phyloP scores from a whole-genome alignment of 2,113 vertebrate genomes.

The Suricata suricatta region DNA sequence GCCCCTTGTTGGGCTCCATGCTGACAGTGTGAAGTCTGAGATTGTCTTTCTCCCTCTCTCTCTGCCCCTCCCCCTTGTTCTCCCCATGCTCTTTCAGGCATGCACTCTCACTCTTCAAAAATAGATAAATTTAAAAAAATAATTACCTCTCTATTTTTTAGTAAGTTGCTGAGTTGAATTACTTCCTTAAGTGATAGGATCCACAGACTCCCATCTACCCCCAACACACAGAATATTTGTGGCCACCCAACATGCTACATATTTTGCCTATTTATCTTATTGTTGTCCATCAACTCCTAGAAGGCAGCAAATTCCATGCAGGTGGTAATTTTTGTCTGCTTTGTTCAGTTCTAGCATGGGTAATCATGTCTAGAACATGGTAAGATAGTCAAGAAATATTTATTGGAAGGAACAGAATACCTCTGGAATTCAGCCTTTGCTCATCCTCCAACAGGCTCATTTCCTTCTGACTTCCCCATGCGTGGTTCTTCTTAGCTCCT shows the following conservation, averaged over 20 bases:
- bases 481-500: not conserved
- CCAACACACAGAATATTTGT: not conserved
- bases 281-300: not conserved
- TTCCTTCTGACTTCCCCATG: not conserved
- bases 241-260: no score
- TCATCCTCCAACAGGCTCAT: not conserved
- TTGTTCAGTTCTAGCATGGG: not conserved
- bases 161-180: not conserved
- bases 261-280: not conserved
- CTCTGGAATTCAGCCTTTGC: not conserved
- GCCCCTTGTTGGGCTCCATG: no score
- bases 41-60: no score
- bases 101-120: no score
- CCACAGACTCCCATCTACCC: not conserved
- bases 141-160: not conserved
- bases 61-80: no score
- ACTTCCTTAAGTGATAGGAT: not conserved
- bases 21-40: no score
- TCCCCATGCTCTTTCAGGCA: no score
- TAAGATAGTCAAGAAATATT: not conserved
- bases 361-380: not conserved
- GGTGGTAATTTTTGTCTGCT: not conserved
- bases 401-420: not conserved
- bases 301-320: not conserved
- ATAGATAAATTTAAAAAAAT: not conserved